Base-by-base conservation (phyloP, 2,888 invertebrate genomes). In the Conistra vaccinii region DNA sequence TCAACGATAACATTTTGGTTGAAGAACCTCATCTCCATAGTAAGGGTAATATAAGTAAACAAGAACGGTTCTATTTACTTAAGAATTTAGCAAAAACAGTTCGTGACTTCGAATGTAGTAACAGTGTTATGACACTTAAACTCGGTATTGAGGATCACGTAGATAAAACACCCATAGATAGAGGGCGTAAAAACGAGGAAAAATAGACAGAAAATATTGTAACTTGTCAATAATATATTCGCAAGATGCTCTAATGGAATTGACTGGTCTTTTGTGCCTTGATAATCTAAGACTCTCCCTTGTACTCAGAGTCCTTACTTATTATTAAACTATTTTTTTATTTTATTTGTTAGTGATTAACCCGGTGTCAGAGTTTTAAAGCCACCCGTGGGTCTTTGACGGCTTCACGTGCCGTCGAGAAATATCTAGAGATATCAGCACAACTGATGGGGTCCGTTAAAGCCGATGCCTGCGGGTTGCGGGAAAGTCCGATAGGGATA, bases 81-180 rank as follows among this genome's bases (percentile, higher is more conserved):
- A 78, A 81, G 86, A 87, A 85, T 89, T 89, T 82, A 78, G 69
- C 72, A 79, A 85, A 87, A 87, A 79, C 85, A 78, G 87, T 75
- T 79, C 89, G 89, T 89, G 89, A 85, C 88, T 87, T 45, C 26
- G 87, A 89, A 89, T 89, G 60, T 80, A 71, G 76, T 73, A 80
- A 60, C 73, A 80, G 88, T 65, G 78, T 89, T 89, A 88, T 78
- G 69, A 67, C 60, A 71, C 80, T 81, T 79, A 80, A 84, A 84
- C 67, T 77, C 61, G 42, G 78, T 74, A 81, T 74, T 39, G 62
- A 71, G 66, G 51, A 75, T 76, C 66, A 42, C 3, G 62, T n/a
- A 61, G 62, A 78, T 70, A 78, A 76, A 61, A 61, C 35, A 74
- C n/a, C 42, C 58, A 32, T 45, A 66, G 12, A 73, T 26, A 48